Percentiles rank a stretch among this genome's conserved stretches.
These are phyloP conservation scores for Ptilorrhoa leucosticta DNA, from an alignment of 2,113 vertebrate species.

Conservation along the genomic window DNA sequence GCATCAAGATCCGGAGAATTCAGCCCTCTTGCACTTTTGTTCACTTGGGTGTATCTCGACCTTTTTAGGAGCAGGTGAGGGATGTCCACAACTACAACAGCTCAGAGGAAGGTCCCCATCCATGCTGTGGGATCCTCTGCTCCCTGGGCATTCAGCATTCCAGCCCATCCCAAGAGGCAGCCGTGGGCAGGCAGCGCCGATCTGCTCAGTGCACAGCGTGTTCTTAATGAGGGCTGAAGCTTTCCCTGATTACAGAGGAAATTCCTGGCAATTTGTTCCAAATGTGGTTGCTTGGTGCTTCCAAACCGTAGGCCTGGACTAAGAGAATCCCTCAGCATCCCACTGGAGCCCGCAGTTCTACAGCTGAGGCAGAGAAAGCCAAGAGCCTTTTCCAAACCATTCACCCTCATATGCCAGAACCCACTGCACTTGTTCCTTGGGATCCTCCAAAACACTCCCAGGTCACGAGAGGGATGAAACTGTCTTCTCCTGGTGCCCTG, in stretches of 20 bases:
- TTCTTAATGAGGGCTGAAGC: neutral
- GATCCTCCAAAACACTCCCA: neutral
- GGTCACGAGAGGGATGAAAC: neutral
- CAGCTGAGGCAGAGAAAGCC: neutral
- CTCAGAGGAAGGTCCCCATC: neutral
- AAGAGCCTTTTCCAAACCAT: neutral
- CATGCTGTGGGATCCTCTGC: neutral
- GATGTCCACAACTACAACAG: neutral
- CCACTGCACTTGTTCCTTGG: neutral
- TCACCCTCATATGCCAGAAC: neutral
- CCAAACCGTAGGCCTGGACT: neutral
- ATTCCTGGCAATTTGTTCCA: neutral
- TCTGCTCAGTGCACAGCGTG: neutral
- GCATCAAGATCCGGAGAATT: neutral
- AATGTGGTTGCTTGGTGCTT: fast-evolving
- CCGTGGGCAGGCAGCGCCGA: fast-evolving
- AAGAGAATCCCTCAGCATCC: neutral
- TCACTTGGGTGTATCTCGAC: fast-evolving
- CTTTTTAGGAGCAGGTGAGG: neutral
- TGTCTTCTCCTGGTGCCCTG: neutral
- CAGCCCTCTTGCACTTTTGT: neutral
- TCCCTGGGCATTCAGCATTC: neutral
- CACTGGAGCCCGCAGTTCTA: neutral
- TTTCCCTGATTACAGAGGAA: neutral
- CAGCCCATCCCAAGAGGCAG: neutral